Evolutionary conservation across 1,140 invertebrate genomes (phyloP).

Genomic region (Globodera rostochiensis): DNA sequence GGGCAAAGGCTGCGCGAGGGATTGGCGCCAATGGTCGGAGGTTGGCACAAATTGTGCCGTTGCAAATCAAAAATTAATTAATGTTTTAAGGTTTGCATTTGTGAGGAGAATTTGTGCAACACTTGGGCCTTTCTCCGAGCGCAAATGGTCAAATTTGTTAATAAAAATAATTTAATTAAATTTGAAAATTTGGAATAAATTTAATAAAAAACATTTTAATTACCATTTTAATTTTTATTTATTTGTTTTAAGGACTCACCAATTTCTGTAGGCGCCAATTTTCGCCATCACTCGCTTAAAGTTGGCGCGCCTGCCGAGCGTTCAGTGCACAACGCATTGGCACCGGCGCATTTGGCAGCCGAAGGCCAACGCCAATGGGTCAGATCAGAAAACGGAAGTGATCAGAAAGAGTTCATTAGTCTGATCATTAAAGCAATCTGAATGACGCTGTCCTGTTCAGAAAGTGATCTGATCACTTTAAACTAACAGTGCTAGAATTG

Average conservation of each 20-base stretch:
- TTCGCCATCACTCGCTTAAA: neutral
- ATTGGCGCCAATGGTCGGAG: constrained; percentile 28
- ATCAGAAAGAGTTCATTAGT: too few relatives aligned
- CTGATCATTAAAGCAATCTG: too few relatives aligned
- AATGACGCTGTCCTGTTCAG: too few relatives aligned
- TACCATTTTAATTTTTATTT: neutral
- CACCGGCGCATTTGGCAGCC: too few relatives aligned
- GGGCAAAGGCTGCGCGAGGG: constrained; percentile 1
- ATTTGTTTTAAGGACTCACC: neutral
- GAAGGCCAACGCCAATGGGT: too few relatives aligned
- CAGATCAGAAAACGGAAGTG: too few relatives aligned
- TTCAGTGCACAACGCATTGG: too few relatives aligned
- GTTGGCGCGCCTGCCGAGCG: too few relatives aligned
- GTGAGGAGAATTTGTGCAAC: constrained; percentile 26
- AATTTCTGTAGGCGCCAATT: constrained; percentile 1
- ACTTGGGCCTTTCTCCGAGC: constrained; percentile 22
- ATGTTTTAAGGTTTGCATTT: constrained; percentile 14
- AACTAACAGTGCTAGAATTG: too few relatives aligned
- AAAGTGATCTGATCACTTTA: too few relatives aligned
- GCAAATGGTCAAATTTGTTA: neutral
- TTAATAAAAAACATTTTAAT: neutral
- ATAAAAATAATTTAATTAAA: too few relatives aligned
- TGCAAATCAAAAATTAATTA: neutral
- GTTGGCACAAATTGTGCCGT: neutral
- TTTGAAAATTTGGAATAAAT: too few relatives aligned